These are phyloP conservation scores for Raja brachyura DNA, from an alignment of 2,113 vertebrate genomes.

Conservation along the genomic window DNA sequence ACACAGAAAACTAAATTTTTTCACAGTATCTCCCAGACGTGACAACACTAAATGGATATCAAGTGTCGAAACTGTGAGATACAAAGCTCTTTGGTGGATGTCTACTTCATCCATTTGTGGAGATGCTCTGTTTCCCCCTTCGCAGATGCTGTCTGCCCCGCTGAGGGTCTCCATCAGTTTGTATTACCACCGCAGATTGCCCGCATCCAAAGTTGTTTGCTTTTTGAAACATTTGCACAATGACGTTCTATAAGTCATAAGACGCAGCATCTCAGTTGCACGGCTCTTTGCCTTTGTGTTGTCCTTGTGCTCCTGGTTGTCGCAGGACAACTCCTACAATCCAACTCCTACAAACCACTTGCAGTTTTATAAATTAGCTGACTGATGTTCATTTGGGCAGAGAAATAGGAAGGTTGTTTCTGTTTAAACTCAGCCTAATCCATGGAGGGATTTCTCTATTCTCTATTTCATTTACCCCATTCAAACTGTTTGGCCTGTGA, in stretches of 20 bases:
- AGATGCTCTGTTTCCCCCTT: no score
- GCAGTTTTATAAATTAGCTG: constrained; percentile 10
- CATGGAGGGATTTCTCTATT: constrained; percentile 9
- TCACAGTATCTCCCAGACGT: no score
- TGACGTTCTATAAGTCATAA: background rate
- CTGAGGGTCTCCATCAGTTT: no score
- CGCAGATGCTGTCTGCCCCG: background rate
- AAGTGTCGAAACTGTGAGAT: no score
- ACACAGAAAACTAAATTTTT: no score
- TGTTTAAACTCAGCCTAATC: constrained; percentile 21
- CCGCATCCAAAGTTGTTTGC: no score
- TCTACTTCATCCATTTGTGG: background rate
- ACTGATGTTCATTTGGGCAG: constrained; percentile 26
- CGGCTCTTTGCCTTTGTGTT: background rate
- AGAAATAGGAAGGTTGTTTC: constrained; percentile 6
- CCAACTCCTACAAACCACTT: background rate
- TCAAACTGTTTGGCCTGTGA: background rate
- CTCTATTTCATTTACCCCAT: background rate
- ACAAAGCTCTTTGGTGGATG: no score
- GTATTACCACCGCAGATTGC: no score
- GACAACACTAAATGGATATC: no score
- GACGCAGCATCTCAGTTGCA: no score
- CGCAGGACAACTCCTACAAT: background rate
- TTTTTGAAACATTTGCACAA: background rate
- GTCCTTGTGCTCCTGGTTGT: background rate